Base-by-base conservation (phyloP, 2,797 vertebrate species). In the Danio aesculapii region DNA sequence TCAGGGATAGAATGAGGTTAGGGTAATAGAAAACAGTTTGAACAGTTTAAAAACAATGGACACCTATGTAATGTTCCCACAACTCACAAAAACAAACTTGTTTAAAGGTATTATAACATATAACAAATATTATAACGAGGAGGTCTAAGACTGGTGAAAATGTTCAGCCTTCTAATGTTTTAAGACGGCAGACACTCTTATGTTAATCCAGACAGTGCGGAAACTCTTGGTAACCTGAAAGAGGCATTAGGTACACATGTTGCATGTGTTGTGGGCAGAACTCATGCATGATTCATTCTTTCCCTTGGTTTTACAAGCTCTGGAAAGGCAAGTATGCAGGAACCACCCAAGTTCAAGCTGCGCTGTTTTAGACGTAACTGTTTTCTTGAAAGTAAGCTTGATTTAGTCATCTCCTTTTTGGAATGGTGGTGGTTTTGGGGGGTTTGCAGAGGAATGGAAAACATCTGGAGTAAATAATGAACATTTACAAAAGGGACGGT, bases 241-340 rank as follows among this genome's bases (percentile, higher is more conserved):
- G 53, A 81, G 73, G 44, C n/a, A 66, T 63, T 6, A 79, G 19
- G 62, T 19, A 66, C 63, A 75, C 43, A 44, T 81, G 66, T 46
- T 75, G 76, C 50, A 74, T 83, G 73, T 80, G 59, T 82, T 83
- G 69, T 84, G 67, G 57, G 69, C 49, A 43, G 75, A 81, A 46
- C 61, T 41, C 49, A 46, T 39, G 77, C 62, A 61, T 88, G 87
- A 88, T 86, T 88, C 87, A 88, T 81, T 79, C 50, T 85, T 84
- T 86, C 87, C 85, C 64, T 21, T 57, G 58, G 17, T 85, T 87
- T 88, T 81, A 86, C 78, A 79, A 85, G 81, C 62, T 68, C 69
- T 83, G 79, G 57, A 61, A 70, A 14, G 41, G 46, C 59, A 81
- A 81, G 67, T 72, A 72, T 75, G 63, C 49, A 68, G 70, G 77